These are phyloP conservation scores for Pseudocheirus occidentalis DNA, from an alignment of 2,797 vertebrate genomes.

Conservation along the genomic window DNA sequence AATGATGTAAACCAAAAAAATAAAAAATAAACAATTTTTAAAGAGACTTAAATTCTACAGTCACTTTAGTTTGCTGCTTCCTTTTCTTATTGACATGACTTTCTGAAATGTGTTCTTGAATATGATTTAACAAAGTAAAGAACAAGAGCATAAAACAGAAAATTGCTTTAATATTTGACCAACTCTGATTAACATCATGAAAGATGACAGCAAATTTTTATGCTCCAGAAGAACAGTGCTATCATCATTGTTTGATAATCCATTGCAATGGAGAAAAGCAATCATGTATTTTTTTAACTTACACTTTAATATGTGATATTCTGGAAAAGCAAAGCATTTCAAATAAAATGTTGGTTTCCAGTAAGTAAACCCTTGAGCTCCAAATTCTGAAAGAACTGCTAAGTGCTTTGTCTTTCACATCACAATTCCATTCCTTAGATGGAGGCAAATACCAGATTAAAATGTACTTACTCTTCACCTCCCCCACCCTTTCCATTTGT, in stretches of 20 bases:
- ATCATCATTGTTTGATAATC: not conserved
- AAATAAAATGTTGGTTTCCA: not conserved
- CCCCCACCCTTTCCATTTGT: not conserved
- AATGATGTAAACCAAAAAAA: too few relatives aligned
- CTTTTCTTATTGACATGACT: not conserved
- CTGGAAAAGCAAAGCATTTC: not conserved
- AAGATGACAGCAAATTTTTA: not conserved
- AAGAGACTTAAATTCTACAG: not conserved
- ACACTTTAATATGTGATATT: not conserved
- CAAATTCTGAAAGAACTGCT: not conserved
- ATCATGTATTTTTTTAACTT: not conserved
- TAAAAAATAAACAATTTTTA: too few relatives aligned
- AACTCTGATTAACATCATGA: not conserved
- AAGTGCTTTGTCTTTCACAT: not conserved
- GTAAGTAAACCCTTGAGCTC: not conserved
- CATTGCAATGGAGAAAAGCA: not conserved
- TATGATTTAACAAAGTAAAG: not conserved
- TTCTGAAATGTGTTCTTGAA: not conserved
- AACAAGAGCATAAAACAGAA: not conserved
- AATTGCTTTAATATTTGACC: not conserved
- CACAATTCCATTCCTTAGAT: not conserved
- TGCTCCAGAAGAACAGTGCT: not conserved
- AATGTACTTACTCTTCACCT: not conserved
- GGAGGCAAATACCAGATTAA: not conserved
- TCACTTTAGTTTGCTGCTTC: not conserved